Conservation (phyloP, 2,113 vertebrate genomes). For the Mesembrinibis cayennensis region DNA sequence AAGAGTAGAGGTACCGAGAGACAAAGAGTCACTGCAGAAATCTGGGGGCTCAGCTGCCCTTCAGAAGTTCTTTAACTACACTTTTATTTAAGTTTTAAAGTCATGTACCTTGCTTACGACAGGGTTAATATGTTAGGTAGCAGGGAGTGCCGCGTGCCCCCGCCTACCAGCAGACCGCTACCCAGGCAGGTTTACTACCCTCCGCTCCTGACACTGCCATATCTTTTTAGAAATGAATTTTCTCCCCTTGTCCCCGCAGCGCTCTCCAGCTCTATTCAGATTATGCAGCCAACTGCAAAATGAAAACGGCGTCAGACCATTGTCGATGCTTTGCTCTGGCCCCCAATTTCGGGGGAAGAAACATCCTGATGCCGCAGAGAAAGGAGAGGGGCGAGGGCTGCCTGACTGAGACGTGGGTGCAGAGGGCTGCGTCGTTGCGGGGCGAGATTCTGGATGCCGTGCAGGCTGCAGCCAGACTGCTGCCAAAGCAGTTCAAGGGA, state of each 20-base stretch:
- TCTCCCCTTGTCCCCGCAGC: not conserved
- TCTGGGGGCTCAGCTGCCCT: not conserved
- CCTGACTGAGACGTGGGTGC: rapidly evolving
- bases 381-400: not conserved
- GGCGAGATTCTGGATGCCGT: not conserved
- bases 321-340: not conserved
- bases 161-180: not conserved
- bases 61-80: not conserved
- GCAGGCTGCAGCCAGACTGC: not conserved
- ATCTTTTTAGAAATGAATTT: conserved; percentile 12
- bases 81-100: not conserved
- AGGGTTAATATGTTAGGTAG: not conserved
- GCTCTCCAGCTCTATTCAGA: conserved; percentile 17
- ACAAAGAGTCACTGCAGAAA: not conserved
- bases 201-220: not conserved
- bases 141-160: not conserved
- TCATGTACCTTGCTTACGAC: not conserved
- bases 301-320: not conserved
- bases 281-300: conserved; percentile 47
- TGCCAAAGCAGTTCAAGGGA: not conserved
- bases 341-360: not conserved
- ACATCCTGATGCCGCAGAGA: rapidly evolving
- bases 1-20: not conserved
- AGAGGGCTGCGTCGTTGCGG: rapidly evolving
- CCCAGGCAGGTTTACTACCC: not conserved